Evolutionary conservation across 2,888 invertebrate genomes (phyloP).

Genomic region (Amorpha juglandis): DNA sequence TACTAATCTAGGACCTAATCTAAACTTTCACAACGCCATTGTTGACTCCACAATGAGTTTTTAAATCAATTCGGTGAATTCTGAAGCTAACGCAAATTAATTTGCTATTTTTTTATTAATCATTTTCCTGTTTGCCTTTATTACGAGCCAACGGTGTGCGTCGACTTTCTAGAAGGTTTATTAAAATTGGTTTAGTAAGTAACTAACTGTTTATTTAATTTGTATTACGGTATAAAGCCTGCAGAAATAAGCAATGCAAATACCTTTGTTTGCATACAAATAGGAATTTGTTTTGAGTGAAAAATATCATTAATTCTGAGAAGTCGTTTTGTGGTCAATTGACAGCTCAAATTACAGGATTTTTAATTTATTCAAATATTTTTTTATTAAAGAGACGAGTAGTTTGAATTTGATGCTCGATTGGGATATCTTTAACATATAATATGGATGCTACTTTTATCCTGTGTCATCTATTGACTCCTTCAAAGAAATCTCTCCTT

Average conservation of each 20-base stretch:
- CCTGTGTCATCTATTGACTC: no score
- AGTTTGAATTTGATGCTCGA: no score
- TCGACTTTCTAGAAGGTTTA: slow-evolving; percentile 25
- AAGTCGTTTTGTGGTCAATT: background rate
- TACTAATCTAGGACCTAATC: slow-evolving; percentile 23
- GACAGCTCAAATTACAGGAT: no score
- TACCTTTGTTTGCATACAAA: background rate
- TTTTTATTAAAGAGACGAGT: no score
- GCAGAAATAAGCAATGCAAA: background rate
- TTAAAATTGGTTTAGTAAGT: slow-evolving; percentile 28
- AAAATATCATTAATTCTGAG: background rate
- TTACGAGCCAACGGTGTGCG: background rate
- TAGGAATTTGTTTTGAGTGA: background rate
- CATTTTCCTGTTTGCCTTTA: slow-evolving; percentile 12
- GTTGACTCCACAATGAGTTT: slow-evolving; percentile 11
- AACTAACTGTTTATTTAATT: slow-evolving; percentile 36
- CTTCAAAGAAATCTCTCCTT: no score
- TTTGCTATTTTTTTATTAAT: background rate
- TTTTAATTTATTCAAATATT: no score
- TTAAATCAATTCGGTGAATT: slow-evolving; percentile 19
- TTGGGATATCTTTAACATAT: no score
- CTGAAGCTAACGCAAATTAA: slow-evolving; percentile 15
- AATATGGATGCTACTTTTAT: no score
- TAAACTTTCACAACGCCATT: slow-evolving; percentile 16
- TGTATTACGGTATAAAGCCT: slow-evolving; percentile 25